These are phyloP conservation scores for Andricus grossulariae DNA, from an alignment of 1,140 invertebrate species.

Conservation along the genomic window DNA sequence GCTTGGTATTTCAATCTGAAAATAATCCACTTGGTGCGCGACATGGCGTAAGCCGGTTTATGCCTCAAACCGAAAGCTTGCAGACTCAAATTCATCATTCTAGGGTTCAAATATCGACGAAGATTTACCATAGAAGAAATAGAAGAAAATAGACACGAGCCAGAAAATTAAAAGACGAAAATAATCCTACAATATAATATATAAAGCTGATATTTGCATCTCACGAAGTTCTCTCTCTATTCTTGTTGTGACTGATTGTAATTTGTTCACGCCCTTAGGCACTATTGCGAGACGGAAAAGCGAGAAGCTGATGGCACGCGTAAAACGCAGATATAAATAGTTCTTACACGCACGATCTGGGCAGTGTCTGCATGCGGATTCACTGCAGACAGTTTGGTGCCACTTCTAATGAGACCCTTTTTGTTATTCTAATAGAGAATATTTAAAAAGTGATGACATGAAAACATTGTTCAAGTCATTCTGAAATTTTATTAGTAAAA, in stretches of 20 bases:
- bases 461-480: background rate
- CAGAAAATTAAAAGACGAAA: background rate
- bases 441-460: background rate
- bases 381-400: constrained; percentile 50
- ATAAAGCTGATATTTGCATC: background rate
- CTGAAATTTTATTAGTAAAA: background rate
- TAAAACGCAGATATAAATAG: constrained; percentile 40
- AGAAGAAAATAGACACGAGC: background rate
- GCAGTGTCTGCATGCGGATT: constrained; percentile 35
- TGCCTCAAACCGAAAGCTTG: background rate
- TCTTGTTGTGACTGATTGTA: background rate
- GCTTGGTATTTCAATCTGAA: constrained; percentile 54
- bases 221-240: constrained; percentile 14
- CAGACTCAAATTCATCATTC: background rate
- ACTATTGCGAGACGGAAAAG: background rate
- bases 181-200: background rate
- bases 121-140: background rate
- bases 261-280: constrained; percentile 3
- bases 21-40: constrained; percentile 54
- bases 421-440: background rate
- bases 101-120: constrained; percentile 27
- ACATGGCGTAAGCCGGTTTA: constrained; percentile 36
- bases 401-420: constrained; percentile 28
- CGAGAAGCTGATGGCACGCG: constrained; percentile 23
- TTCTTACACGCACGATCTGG: constrained; percentile 36